Evolutionary conservation across 2,113 vertebrate genomes (phyloP).

Genomic region (Paramisgurnus dabryanus): DNA sequence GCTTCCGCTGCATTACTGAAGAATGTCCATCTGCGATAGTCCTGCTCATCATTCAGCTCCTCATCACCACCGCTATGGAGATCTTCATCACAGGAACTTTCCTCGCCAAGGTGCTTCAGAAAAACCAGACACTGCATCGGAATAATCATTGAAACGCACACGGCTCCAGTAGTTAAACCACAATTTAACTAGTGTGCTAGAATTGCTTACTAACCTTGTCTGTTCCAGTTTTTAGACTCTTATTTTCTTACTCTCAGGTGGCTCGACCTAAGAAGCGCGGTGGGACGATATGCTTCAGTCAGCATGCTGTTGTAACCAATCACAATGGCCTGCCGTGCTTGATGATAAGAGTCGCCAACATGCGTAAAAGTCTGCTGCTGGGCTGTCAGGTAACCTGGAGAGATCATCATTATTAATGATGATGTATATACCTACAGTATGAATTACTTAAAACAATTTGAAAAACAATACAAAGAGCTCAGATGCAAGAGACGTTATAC

Average conservation of each 20-base stretch:
- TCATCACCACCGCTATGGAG: slow-evolving; percentile 95
- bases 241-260: slow-evolving; percentile 65
- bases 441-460: neutral
- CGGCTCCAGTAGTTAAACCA: too few species aligned
- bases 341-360: slow-evolving; percentile 95
- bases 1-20: slow-evolving; percentile 95
- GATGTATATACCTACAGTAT: too few species aligned
- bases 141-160: too few species aligned
- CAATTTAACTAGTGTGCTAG: too few species aligned
- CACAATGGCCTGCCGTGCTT: slow-evolving; percentile 87
- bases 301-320: slow-evolving; percentile 85
- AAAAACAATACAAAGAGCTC: too few species aligned
- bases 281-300: slow-evolving; percentile 93
- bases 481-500: too few species aligned
- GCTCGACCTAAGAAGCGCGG: slow-evolving; percentile 83
- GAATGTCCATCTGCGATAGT: slow-evolving; percentile 91
- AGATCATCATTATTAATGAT: too few species aligned
- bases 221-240: neutral
- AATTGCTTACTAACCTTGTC: neutral
- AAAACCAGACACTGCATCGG: neutral
- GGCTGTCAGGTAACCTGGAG: slow-evolving; percentile 81
- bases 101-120: slow-evolving; percentile 84
- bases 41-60: slow-evolving; percentile 91
- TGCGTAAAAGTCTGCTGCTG: slow-evolving; percentile 93
- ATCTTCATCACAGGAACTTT: slow-evolving; percentile 99